Percentiles rank a stretch among this genome's conserved stretches.
Evolutionary conservation across 2,113 vertebrate genomes (phyloP).

Genomic region (Ammodytes dubius): DNA sequence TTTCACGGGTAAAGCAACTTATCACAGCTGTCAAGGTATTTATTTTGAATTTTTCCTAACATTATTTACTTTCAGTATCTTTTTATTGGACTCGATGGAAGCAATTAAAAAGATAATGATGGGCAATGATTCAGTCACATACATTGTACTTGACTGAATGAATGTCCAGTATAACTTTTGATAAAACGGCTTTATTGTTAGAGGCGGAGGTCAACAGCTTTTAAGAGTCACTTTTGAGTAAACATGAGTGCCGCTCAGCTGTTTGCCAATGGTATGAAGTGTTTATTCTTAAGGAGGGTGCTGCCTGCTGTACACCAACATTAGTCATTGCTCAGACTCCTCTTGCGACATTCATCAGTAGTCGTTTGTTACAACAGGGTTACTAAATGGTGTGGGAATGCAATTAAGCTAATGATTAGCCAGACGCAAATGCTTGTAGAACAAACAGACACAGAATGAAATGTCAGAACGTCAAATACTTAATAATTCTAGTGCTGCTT

Average conservation of each 20-base stretch:
- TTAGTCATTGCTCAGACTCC: constrained; percentile 53
- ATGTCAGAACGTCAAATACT: neutral
- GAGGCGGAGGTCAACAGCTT: constrained; percentile 21
- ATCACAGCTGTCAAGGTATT: neutral
- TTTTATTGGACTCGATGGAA: neutral
- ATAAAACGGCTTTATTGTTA: constrained; percentile 1
- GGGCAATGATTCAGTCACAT: neutral
- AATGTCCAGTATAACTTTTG: neutral
- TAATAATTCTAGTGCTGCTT: neutral
- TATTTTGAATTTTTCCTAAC: neutral
- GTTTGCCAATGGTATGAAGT: constrained; percentile 72
- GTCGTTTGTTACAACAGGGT: constrained; percentile 41
- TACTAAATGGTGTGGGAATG: constrained; percentile 52
- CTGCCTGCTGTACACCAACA: constrained; percentile 41
- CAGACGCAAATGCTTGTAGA: neutral
- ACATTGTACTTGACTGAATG: neutral
- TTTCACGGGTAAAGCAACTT: neutral
- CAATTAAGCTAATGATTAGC: constrained; percentile 41
- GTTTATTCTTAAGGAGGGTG: constrained; percentile 82
- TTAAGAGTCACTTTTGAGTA: constrained; percentile 34
- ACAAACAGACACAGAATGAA: neutral
- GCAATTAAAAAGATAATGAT: neutral
- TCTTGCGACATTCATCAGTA: constrained; percentile 47
- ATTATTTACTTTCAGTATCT: neutral
- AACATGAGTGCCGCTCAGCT: constrained; percentile 51